These are phyloP conservation scores for Synanthedon andrenaeformis DNA, from an alignment of 2,888 invertebrate genomes.

Conservation along the genomic window DNA sequence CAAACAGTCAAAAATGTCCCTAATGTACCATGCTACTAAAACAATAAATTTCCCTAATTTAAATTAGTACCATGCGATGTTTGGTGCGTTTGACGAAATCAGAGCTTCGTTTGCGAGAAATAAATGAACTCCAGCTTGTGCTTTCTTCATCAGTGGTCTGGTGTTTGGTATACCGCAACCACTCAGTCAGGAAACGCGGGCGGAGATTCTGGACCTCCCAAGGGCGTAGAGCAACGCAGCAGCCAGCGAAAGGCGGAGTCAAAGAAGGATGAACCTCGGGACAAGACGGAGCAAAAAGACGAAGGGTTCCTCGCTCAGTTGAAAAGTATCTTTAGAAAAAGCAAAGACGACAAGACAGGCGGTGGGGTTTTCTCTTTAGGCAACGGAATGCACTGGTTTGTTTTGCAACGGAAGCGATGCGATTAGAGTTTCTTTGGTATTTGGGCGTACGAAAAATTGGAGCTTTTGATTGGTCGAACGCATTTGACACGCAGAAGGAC, in stretches of 20 bases:
- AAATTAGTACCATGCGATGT: slow-evolving; percentile 23
- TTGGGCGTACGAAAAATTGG: too few species aligned
- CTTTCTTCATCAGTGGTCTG: slow-evolving; percentile 61
- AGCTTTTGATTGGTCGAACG: slow-evolving; percentile 45
- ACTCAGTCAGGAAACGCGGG: slow-evolving; percentile 7
- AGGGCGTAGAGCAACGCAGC: slow-evolving; percentile 5
- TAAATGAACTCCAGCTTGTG: slow-evolving; percentile 62
- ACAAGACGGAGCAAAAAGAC: slow-evolving; percentile 18
- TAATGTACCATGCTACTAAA: slow-evolving; percentile 12
- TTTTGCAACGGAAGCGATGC: neutral
- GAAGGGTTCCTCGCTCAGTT: slow-evolving; percentile 32
- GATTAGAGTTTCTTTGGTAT: neutral
- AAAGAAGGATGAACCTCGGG: slow-evolving; percentile 8
- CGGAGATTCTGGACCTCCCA: slow-evolving; percentile 2
- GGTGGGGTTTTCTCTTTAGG: slow-evolving; percentile 17
- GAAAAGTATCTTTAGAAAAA: slow-evolving; percentile 35
- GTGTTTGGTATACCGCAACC: slow-evolving; percentile 23
- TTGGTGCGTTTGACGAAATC: slow-evolving; percentile 67
- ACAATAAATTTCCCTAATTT: neutral
- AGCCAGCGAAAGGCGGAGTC: slow-evolving; percentile 2
- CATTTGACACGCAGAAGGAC: slow-evolving; percentile 22
- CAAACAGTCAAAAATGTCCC: too few species aligned
- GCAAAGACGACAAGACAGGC: slow-evolving; percentile 24
- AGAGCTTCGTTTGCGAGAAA: slow-evolving; percentile 33
- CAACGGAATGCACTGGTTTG: neutral